Base-by-base conservation (phyloP, 1,140 invertebrate species). In the Elymnias hypermnestra region DNA sequence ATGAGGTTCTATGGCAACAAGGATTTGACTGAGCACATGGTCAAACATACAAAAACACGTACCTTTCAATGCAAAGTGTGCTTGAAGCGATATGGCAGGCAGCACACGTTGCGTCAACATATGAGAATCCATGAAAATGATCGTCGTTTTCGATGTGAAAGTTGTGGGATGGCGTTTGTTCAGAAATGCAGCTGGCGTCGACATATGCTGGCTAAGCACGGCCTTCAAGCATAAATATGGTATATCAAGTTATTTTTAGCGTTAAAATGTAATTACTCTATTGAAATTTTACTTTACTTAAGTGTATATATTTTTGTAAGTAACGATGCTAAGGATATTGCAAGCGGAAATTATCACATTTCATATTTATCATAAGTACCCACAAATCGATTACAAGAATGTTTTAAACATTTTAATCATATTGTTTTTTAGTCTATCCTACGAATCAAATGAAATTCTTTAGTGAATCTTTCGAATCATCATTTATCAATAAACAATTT, bases 11-110 rank as follows among this genome's bases (percentile, higher is more conserved):
- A 74, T 9, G 63, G 9, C 10, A 63, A 41, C 3, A 52, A 15
- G 43, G 65, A 54, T 23, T 61, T 61, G 9, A 61, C 23, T 36
- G 43, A 60, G 1, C 68, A 74, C 23, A 78, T 79, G 59, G 46
- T 77, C 3, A 69, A 63, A 7, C 89, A 89, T 53, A 92, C 91
- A 0, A 91, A 92, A 0, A 89, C 90, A 40, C 89, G 90, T 23
- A 91, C 91, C 3, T 71, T 54, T 17, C 45, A 60, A 29, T 75
- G 69, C 18, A 52, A 56, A 2, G 76, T 89, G n/a, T 94, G 93
- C 65, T 85, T 87, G 6, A 89, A 89, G 37, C 73, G 58, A 63
- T 91, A 86, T 60, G 90, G 82, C 0, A 76, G 79, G 8, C 84
- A 83, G 40, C 79, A 76, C 5, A 83, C 86, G 2, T 65, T 89